Conservation (phyloP, 2,797 vertebrate species). For the Peromyscus eremicus region DNA sequence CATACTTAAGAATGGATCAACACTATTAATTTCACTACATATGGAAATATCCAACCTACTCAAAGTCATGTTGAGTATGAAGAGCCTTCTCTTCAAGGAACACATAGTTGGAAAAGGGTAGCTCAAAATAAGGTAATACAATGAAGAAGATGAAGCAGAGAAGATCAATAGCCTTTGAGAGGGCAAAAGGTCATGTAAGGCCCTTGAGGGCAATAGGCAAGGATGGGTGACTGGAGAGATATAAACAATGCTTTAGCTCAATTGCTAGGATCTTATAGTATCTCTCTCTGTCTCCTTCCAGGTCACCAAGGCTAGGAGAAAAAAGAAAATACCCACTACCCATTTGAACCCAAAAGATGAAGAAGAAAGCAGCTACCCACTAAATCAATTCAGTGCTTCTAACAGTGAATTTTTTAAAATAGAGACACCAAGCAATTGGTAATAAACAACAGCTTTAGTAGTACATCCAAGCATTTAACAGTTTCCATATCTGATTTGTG, state of each 20-base stretch:
- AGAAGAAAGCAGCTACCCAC: neutral
- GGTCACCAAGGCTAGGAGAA: neutral
- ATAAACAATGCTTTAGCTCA: neutral
- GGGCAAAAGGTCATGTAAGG: accelerated
- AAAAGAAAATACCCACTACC: neutral
- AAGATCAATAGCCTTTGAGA: neutral
- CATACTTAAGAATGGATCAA: neutral
- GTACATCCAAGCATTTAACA: neutral
- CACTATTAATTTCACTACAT: neutral
- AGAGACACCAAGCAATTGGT: neutral
- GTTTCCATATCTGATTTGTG: neutral
- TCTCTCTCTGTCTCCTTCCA: conserved; percentile 45
- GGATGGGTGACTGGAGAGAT: neutral
- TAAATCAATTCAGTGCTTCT: no score
- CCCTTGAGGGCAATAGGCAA: no score
- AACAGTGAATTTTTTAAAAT: neutral
- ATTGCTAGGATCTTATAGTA: neutral
- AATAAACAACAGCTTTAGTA: neutral
- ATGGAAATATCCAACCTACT: neutral
- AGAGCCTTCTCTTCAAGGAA: no score
- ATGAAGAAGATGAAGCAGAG: neutral
- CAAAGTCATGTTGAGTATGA: neutral
- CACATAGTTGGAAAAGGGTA: neutral
- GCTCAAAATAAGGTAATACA: neutral
- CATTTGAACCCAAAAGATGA: neutral